phyloP scores from a whole-genome alignment of 2,113 vertebrate genomes.

The Cepphus grylle region DNA sequence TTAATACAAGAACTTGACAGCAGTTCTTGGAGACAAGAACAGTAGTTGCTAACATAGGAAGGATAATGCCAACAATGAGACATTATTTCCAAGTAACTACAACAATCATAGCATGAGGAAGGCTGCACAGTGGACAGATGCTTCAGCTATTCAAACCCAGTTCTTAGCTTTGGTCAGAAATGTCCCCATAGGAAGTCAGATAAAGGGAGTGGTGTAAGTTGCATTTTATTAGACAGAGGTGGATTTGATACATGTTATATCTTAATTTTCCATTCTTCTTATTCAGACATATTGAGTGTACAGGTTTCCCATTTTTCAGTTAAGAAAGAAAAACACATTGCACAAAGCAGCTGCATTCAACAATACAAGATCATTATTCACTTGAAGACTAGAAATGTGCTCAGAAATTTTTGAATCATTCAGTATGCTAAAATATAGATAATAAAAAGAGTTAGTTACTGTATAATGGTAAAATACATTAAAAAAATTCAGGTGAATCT shows the following conservation, averaged over 20 bases:
- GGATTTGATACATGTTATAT: conserved; percentile 36
- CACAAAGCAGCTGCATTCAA: conserved; percentile 59
- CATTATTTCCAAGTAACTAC: not conserved
- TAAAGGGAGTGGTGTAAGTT: not conserved
- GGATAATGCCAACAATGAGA: not conserved
- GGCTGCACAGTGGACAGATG: not conserved
- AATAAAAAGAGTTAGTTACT: conserved; percentile 61
- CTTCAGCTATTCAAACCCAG: not conserved
- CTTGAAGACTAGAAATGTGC: conserved; percentile 52
- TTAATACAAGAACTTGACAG: not conserved
- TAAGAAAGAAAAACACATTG: conserved; percentile 34
- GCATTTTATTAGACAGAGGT: conserved; percentile 63
- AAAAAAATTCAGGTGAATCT: conserved; percentile 54
- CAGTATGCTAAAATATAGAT: conserved; percentile 63
- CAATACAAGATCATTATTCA: conserved; percentile 40
- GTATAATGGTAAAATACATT: conserved; percentile 70
- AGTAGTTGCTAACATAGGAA: not conserved
- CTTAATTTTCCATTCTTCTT: conserved; percentile 31
- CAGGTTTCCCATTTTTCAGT: conserved; percentile 39
- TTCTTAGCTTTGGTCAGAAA: not conserved
- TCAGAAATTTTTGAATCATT: conserved; percentile 40
- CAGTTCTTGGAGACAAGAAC: not conserved
- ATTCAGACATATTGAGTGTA: conserved; percentile 19
- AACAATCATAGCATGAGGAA: not conserved
- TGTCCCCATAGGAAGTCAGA: not conserved